Base-by-base conservation (phyloP, 2,888 invertebrate species). In the Lycia hirtaria region DNA sequence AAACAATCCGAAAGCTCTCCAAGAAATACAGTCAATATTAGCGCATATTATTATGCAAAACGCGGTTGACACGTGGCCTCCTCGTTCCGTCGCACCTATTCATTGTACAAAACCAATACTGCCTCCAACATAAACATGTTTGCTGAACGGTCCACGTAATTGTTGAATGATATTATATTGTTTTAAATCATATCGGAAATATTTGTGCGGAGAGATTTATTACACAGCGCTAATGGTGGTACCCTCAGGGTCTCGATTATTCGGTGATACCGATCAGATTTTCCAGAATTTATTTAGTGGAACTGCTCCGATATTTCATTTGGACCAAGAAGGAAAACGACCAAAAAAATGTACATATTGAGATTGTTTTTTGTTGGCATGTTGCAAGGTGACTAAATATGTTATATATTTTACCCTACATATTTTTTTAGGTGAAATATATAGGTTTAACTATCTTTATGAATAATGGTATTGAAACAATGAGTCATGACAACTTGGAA, bases 91-190 rank as follows among this genome's bases (percentile, higher is more conserved):
- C 75, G 62, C 61, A 76, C 79, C 81, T 80, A 67, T 84, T 82
- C 80, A 83, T 80, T 83, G 80, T 65, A 68, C 75, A 80, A 80
- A 80, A 83, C 81, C 83, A 80, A 85, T 83, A 80, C 72, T 72
- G 75, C 79, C 73, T 81, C 80, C 78, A 82, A 78, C 76, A 81
- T 83, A 80, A 83, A 83, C 77, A 84, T 80, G 75, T 78, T 78
- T 72, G 71, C 60, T 65, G 67, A 73, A 77, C 72, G 75, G 69
- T 69, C 68, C 60, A 63, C 70, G 71, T 77, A 74, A 76, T 78
- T 74, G 76, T 72, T 69, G 69, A 68, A 50, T 55, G 50, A 59
- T 48, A 60, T 59, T 61, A 55, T 60, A 61, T 59, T 64, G 56
- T 59, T 50, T 60, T 59, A 52, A 62, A 50, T 51, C 33, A 65